Conservation (phyloP, 2,888 invertebrate genomes). For the Diadromus collaris region DNA sequence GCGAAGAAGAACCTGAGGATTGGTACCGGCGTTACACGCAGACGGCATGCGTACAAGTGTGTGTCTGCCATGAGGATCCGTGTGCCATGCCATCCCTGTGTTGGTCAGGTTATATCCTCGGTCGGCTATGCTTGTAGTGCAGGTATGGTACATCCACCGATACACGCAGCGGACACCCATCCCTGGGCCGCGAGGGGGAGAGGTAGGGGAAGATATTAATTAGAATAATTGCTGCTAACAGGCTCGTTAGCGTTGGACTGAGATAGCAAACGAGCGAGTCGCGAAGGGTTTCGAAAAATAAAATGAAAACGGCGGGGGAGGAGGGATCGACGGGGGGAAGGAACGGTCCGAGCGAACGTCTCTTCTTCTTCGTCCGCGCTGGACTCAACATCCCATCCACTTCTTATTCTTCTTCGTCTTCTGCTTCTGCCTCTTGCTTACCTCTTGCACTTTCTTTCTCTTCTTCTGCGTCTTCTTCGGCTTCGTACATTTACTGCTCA, state of each 20-base stretch:
- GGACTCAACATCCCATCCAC: constrained; percentile 42
- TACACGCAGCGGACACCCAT: constrained; percentile 11
- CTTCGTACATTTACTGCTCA: constrained; percentile 49
- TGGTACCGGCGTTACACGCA: constrained; percentile 37
- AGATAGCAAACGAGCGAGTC: constrained; percentile 76
- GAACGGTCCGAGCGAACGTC: constrained; percentile 43
- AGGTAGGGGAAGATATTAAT: constrained; percentile 77
- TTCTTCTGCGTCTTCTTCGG: constrained; percentile 69
- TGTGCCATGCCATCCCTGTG: not conserved
- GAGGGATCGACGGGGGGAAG: constrained; percentile 40
- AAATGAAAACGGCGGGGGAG: constrained; percentile 63
- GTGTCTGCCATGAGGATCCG: not conserved
- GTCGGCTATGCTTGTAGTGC: constrained; percentile 1
- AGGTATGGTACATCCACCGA: constrained; percentile 10
- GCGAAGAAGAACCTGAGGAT: constrained; percentile 46
- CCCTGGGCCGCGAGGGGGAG: constrained; percentile 43
- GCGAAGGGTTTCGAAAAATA: constrained; percentile 71
- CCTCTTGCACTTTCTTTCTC: constrained; percentile 64
- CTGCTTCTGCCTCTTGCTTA: constrained; percentile 80
- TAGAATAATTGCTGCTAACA: constrained; percentile 80
- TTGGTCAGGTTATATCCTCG: constrained; percentile 15
- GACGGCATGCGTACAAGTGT: constrained; percentile 30
- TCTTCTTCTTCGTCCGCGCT: constrained; percentile 49
- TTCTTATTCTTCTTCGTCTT: constrained; percentile 43
- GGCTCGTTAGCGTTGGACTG: constrained; percentile 79